Evolutionary conservation across 2,888 invertebrate species (phyloP).

Genomic region (Rhagonycha lutea): DNA sequence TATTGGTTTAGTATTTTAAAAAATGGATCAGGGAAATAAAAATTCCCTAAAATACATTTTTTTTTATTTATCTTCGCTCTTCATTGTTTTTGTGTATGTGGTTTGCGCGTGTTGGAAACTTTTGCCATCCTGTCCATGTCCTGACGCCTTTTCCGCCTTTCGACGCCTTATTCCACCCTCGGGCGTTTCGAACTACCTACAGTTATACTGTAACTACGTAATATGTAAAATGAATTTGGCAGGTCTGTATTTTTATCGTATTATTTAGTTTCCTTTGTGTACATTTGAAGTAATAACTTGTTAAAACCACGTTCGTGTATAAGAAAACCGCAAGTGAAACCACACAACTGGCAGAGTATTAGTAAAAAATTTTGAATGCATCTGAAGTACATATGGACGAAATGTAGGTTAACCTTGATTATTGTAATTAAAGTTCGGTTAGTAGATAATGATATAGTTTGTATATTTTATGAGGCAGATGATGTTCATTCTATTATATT

Average conservation of each 20-base stretch:
- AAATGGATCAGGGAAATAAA: neutral
- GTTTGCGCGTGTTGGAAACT: neutral
- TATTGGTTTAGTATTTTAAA: constrained; percentile 16
- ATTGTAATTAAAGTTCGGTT: constrained; percentile 37
- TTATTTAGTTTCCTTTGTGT: neutral
- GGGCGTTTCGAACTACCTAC: constrained; percentile 45
- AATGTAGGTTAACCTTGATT: constrained; percentile 31
- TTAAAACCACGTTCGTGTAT: constrained; percentile 25
- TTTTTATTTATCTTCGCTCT: neutral
- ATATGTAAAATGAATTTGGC: neutral
- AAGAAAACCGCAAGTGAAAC: constrained; percentile 27
- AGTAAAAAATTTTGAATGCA: constrained; percentile 20
- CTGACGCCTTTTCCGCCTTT: constrained; percentile 48
- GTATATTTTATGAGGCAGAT: constrained; percentile 37
- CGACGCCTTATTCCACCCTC: constrained; percentile 47
- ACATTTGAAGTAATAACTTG: constrained; percentile 14
- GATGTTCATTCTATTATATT: constrained; percentile 31
- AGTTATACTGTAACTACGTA: neutral
- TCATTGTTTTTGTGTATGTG: neutral
- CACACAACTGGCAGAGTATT: constrained; percentile 33
- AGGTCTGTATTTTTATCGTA: neutral
- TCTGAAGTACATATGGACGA: constrained; percentile 22
- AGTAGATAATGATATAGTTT: constrained; percentile 33
- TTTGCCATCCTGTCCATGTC: constrained; percentile 39
- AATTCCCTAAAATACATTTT: neutral